Base-by-base conservation (phyloP, 2,113 vertebrate species). In the Hippocampus mohnikei region DNA sequence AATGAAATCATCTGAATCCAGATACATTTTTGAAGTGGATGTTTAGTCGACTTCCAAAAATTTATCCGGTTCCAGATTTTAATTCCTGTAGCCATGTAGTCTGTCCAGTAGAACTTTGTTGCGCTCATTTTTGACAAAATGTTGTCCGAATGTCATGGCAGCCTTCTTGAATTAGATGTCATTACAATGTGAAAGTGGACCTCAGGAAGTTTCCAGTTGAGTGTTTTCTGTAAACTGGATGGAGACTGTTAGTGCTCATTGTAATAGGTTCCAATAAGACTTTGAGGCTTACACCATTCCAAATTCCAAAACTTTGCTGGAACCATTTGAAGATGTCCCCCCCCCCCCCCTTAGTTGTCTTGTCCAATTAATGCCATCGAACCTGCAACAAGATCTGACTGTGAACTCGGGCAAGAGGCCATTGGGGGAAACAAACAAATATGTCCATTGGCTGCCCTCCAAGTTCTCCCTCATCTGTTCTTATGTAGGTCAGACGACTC, bases 401-500 rank as follows among this genome's bases (percentile, higher is more conserved):
- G 23, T 65, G 63, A 46, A 44, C 63, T 44, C 23, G 8, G 42
- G 23, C 23, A 44, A 65, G 42, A 65, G 41, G 21, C 46, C 66
- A 40, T 8, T 53, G 48, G 25, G 66, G 48, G 66, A 67, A 37
- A 53, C 48, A 53, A 67, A 84, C 74, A 83, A 84, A 85, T 83
- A 78, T 78, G 84, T 87, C 77, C 62, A 71, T 52, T 85, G 80
- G 81, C 81, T 80, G 60, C 16, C 15, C 15, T 72, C 76, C 81
- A 86, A 18, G 12, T 72, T 74, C 72, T 80, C 69, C 55, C 74
- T 70, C 71, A 80, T 84, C 77, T 81, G 61, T 63, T 73, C 37
- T 69, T 85, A 89, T 88, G 75, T 88, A 88, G 84, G 84, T 89
- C 87, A 88, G 76, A 76, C 59, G 86, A 84, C 78, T 81, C 52